phyloP scores from a whole-genome alignment of 2,797 vertebrate genomes.

The Okamejei kenojei region DNA sequence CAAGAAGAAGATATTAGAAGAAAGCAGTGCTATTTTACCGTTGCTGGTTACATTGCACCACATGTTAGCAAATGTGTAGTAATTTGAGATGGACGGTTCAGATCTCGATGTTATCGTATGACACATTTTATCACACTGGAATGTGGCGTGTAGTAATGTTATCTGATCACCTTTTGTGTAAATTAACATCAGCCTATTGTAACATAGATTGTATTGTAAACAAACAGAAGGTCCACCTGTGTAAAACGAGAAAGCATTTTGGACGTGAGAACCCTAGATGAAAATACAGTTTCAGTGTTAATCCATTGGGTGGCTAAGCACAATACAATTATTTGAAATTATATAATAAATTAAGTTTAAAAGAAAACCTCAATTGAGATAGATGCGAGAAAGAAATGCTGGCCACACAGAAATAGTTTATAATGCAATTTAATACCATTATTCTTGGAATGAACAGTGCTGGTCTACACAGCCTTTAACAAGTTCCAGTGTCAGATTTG shows the following conservation, averaged over 20 bases:
- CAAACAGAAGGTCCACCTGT: constrained; percentile 4
- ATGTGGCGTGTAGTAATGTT: neutral
- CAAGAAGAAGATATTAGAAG: no score
- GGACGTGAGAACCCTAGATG: neutral
- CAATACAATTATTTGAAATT: neutral
- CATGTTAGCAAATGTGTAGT: neutral
- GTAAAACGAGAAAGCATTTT: neutral
- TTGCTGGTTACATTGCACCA: neutral
- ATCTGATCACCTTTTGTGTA: constrained; percentile 29
- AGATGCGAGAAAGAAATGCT: neutral
- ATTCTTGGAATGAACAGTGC: neutral
- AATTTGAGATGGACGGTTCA: neutral
- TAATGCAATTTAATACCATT: neutral
- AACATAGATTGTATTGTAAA: constrained; percentile 34
- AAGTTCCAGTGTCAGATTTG: neutral
- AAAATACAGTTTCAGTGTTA: neutral
- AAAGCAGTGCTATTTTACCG: neutral
- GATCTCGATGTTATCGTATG: constrained; percentile 16
- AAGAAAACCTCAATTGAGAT: neutral
- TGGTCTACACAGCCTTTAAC: constrained; percentile 14
- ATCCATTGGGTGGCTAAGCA: neutral
- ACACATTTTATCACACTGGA: constrained; percentile 21
- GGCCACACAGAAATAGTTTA: neutral
- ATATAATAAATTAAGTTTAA: neutral
- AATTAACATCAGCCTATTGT: constrained; percentile 26